phyloP scores from a whole-genome alignment of 2,797 vertebrate species.

The Labroides dimidiatus region DNA sequence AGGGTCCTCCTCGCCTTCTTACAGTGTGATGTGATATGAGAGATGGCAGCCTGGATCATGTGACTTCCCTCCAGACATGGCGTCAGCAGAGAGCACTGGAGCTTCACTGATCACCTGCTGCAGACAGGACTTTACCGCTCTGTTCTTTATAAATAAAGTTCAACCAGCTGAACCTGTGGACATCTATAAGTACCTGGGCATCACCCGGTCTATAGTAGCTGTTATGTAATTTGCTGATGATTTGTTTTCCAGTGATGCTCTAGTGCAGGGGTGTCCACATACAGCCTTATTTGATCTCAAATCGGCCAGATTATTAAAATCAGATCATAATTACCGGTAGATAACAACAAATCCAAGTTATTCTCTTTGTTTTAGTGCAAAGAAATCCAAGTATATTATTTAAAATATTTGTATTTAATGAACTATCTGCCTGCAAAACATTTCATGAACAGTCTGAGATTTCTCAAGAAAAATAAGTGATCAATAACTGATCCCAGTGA shows the following conservation, averaged over 20 bases:
- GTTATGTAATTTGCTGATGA: neutral
- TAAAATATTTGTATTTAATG: no score
- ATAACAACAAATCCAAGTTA: no score
- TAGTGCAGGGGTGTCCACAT: no score
- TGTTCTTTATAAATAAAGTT: neutral
- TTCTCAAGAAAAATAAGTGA: no score
- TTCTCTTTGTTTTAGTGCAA: no score
- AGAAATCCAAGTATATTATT: no score
- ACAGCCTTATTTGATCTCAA: no score
- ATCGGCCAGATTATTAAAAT: no score
- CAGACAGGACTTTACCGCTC: conserved; percentile 17
- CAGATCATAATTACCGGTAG: no score
- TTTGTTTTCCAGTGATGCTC: neutral
- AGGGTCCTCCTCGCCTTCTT: neutral
- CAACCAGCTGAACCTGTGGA: neutral
- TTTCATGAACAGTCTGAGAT: no score
- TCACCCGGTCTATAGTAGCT: neutral
- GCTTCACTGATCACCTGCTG: conserved; percentile 18
- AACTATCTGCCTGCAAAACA: no score
- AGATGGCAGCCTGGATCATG: neutral
- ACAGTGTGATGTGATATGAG: neutral
- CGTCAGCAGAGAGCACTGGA: conserved; percentile 23
- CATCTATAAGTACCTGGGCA: neutral
- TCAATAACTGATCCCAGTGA: no score
- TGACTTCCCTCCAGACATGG: conserved; percentile 2